phyloP scores from a whole-genome alignment of 2,113 vertebrate genomes.

The Pachycephala philippinensis region DNA sequence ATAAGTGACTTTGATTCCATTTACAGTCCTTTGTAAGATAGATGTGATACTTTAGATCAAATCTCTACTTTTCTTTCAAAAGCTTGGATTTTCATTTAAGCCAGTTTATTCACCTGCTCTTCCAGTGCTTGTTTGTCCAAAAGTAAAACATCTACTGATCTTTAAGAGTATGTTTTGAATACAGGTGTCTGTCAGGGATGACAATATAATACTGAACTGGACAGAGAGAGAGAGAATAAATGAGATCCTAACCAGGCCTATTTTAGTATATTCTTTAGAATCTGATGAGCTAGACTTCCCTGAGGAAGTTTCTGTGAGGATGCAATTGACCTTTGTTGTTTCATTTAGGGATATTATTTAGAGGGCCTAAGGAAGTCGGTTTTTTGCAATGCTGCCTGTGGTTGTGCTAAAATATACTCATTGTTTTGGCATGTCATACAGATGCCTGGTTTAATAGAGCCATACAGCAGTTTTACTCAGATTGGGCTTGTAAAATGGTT shows the following conservation, averaged over 20 bases:
- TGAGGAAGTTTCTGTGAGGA: background rate
- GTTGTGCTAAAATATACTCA: background rate
- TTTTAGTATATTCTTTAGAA: background rate
- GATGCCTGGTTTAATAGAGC: background rate
- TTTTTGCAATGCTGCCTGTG: background rate
- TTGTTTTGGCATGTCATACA: background rate
- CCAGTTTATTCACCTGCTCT: background rate
- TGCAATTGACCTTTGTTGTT: background rate
- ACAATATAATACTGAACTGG: background rate
- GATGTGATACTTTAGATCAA: background rate
- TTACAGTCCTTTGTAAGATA: background rate
- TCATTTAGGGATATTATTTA: background rate
- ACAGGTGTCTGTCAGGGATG: background rate
- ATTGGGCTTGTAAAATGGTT: background rate
- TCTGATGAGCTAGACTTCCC: background rate
- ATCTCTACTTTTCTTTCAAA: background rate
- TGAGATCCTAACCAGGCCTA: background rate
- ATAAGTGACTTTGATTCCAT: background rate
- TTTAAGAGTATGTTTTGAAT: background rate
- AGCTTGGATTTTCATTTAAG: background rate
- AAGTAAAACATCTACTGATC: background rate
- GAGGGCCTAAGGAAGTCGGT: background rate
- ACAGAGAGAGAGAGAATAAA: background rate
- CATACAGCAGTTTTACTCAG: background rate
- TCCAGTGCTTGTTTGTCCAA: background rate